Conservation (phyloP, 2,888 invertebrate species). For the Empis livida region DNA sequence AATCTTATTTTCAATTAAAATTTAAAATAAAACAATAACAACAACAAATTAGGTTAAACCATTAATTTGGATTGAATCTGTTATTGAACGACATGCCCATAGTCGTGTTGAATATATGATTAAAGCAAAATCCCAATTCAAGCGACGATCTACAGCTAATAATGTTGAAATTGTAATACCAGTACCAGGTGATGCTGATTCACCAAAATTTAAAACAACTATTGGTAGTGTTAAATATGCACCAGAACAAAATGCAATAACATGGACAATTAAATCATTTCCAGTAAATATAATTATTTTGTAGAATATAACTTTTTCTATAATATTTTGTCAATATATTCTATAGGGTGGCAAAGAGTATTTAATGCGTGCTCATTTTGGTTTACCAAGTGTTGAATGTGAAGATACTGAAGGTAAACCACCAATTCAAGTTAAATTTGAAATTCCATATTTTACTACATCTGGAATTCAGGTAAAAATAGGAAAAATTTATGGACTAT, state of each 20-base stretch:
- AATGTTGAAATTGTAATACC: constrained; percentile 97
- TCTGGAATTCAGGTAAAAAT: constrained; percentile 84
- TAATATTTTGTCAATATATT: background rate
- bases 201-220: constrained; percentile 95
- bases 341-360: constrained; percentile 87
- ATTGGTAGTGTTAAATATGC: constrained; percentile 96
- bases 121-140: constrained; percentile 97
- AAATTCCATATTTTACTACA: constrained; percentile 97
- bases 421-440: constrained; percentile 97
- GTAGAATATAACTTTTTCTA: background rate
- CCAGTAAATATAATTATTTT: constrained; percentile 40
- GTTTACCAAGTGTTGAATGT: constrained; percentile 86
- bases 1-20: background rate
- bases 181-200: constrained; percentile 93
- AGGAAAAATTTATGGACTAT: too few relatives aligned
- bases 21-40: too few relatives aligned
- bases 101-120: constrained; percentile 98
- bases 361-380: constrained; percentile 95
- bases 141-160: constrained; percentile 92
- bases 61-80: constrained; percentile 97
- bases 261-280: constrained; percentile 96
- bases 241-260: constrained; percentile 91
- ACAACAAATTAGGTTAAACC: constrained; percentile 67
- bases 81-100: constrained; percentile 93
- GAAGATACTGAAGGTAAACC: constrained; percentile 94